A percentile compares a stretch with the other conserved stretches of the same genome.
Conservation (phyloP, 2,797 vertebrate species). For the Pempheris klunzingeri region DNA sequence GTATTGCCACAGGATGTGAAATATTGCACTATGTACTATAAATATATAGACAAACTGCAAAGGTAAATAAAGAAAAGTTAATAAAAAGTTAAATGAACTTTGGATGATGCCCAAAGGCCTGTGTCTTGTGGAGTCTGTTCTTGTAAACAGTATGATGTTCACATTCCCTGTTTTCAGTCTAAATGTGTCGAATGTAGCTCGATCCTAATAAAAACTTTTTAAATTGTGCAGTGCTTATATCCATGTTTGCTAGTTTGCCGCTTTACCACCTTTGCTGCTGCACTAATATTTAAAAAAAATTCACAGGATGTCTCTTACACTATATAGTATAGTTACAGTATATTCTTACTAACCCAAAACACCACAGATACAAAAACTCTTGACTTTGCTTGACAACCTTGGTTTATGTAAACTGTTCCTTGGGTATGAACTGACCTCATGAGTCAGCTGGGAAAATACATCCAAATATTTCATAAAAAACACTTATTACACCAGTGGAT, state of each 20-base stretch:
- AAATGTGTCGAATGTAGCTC: not conserved
- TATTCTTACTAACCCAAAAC: not conserved
- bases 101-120: not conserved
- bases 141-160: not conserved
- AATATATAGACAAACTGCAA: not conserved
- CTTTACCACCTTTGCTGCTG: not conserved
- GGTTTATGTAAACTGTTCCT: slow-evolving; percentile 45
- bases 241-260: not conserved
- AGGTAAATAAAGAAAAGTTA: not conserved
- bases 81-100: not conserved
- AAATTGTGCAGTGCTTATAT: not conserved
- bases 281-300: too few species aligned
- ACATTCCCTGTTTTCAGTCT: too few species aligned
- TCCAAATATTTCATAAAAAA: slow-evolving; percentile 6
- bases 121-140: not conserved
- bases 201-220: not conserved
- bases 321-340: not conserved
- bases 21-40: too few species aligned
- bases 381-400: not conserved
- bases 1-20: too few species aligned
- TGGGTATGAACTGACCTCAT: slow-evolving; percentile 31
- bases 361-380: not conserved
- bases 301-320: not conserved
- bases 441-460: slow-evolving; percentile 38
- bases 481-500: slow-evolving; percentile 13